Conservation (phyloP, 1,140 invertebrate species). For the Drosophila subpulchrella region DNA sequence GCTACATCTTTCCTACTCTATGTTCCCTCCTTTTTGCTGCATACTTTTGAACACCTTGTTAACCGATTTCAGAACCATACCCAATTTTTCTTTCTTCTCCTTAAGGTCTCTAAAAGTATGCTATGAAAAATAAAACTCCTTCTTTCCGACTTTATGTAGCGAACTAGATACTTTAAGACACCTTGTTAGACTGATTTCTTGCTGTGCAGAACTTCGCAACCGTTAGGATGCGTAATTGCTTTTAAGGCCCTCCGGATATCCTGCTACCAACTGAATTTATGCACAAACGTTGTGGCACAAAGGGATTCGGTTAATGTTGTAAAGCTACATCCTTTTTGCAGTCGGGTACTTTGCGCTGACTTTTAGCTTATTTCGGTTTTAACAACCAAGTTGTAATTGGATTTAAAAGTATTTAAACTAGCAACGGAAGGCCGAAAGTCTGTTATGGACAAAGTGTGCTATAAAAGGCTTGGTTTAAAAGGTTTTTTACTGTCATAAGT, state of each 20-base stretch:
- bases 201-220: not conserved
- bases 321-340: not conserved
- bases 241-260: not conserved
- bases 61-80: no score
- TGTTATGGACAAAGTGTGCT: not conserved
- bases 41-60: no score
- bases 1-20: no score
- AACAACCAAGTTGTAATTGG: not conserved
- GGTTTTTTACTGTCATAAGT: not conserved
- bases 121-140: not conserved
- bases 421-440: not conserved
- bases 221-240: constrained; percentile 3
- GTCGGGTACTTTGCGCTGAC: not conserved
- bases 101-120: not conserved
- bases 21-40: no score
- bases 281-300: constrained; percentile 4
- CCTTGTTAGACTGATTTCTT: not conserved
- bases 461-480: not conserved
- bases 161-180: not conserved
- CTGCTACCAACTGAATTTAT: constrained; percentile 3
- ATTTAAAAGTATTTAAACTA: not conserved
- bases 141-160: not conserved
- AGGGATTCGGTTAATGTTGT: not conserved
- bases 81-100: no score
- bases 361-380: not conserved